Evolutionary conservation across 30 jellyfish, hydroid and myxozoan species (phyloP), one percentile per base, ranked within the genome.

Genomic region (Aurelia aurita complex sp. Pacific): DNA sequence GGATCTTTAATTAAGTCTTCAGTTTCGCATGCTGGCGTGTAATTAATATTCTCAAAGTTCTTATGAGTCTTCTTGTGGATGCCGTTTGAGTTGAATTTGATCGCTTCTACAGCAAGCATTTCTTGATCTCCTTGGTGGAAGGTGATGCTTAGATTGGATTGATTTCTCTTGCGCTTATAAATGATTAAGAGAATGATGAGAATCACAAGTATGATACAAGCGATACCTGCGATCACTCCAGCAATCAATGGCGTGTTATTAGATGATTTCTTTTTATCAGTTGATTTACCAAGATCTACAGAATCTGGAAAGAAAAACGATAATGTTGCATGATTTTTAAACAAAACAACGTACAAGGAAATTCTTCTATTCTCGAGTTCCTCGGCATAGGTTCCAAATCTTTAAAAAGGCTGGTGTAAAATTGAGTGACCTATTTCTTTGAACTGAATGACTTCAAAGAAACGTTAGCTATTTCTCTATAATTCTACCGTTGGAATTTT

Each of bases 1-100:
- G 85, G 87, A 67, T 90, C 95, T 55, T 71, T 57, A 38, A 91
- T 79, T 14, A 94, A 78, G 60, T 61, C 90, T 67, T 85, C 91
- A 8, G 90, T 68, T 80, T 91, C 97, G 66, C 81, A 81, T 29
- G 83, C 85, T 2, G 81, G 81, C 16, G 43, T 11, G 59, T 81
- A 88, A 76, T 82, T 88, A 17, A 88, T 67, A 73, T 86, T 88
- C 19, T 92, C 98, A 75, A 91, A 91, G 83, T 91, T 82, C 59
- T 91, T 91, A 77, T 50, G 61, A 36, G 80, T 2, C 85, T 67
- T 54, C 40, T 76, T 76, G 85, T 34, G 79, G 9, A 73, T 69
- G 71, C 91, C 91, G 38, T 16, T 57, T 23, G 85, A 36, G 71
- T 69, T 77, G 76, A 73, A 76, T 67, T 77, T 86, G 29, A 76